Evolutionary conservation across 2,797 vertebrate species (phyloP), one percentile per base, ranked within the genome.

Genomic region (Synaphobranchus kaupii): DNA sequence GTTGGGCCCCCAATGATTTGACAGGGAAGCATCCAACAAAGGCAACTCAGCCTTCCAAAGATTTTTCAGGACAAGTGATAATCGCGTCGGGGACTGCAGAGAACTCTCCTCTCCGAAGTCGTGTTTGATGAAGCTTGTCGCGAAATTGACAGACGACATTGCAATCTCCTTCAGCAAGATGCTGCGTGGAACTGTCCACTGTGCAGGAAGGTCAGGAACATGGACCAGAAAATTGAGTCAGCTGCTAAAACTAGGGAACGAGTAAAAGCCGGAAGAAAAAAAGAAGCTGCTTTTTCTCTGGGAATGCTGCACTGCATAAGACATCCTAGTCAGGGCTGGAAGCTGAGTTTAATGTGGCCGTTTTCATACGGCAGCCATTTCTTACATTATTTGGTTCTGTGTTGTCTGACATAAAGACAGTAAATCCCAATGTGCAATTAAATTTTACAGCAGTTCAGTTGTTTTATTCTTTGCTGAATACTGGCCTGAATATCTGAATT

Each of bases 31-130:
- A 20, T 34, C 68, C 68, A 71, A 71, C 28, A 39, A 44, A 76
- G 73, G 39, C 73, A 4, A 44, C 73, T 76, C 31, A 22, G 31
- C 73, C 73, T 76, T 76, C 73, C 34, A 44, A 76, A 34, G 73
- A 39, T 76, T 44, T 28, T 39, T 17, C 73, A 84, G 54, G 83
- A 84, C 83, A 58, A 54, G 52, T 84, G 56, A 54, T 84, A 84
- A 60, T 60, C 52, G 22, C 83, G 12, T 60, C 28, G 7, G 83
- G 83, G 83, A 84, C 52, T 84, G 73, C 73, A 20, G 73, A 76
- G 73, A 34, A 76, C 73, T 76, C 73, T 73, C 68, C 68, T 73
- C 68, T 44, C 73, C 39, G 10, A 44, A 39, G 73, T 15, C 34
- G 73, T 76, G 73, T 22, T 76, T 44, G 39, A 76, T 76, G 73